Conservation (phyloP, 2,888 invertebrate genomes). For the Dolomedes plantarius region DNA sequence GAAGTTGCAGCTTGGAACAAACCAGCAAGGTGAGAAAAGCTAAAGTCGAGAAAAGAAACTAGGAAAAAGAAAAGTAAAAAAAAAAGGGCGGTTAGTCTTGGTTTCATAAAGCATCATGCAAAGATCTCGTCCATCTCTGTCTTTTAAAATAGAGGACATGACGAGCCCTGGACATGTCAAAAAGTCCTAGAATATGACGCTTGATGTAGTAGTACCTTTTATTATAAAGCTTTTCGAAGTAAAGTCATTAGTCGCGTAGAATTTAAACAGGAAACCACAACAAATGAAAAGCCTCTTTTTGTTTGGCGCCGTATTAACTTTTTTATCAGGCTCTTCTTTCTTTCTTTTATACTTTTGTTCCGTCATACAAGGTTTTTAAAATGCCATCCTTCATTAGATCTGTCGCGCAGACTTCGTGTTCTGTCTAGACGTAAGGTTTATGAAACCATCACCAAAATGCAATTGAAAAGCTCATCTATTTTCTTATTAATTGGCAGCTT, state of each 20-base stretch:
- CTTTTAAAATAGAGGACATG: constrained; percentile 33
- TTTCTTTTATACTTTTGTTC: constrained; percentile 20
- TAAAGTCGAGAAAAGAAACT: background rate
- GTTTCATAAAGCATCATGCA: constrained; percentile 59
- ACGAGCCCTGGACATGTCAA: constrained; percentile 25
- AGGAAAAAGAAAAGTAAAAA: background rate
- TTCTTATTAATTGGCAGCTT: background rate
- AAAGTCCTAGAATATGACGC: constrained; percentile 32
- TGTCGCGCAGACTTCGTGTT: background rate
- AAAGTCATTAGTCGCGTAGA: constrained; percentile 49
- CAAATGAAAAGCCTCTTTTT: constrained; percentile 41
- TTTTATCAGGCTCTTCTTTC: constrained; percentile 7
- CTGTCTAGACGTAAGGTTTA: background rate
- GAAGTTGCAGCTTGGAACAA: background rate
- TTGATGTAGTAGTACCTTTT: constrained; percentile 9
- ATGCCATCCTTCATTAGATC: constrained; percentile 15
- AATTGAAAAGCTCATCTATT: background rate
- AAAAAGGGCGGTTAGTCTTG: constrained; percentile 29
- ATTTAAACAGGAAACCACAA: constrained; percentile 25
- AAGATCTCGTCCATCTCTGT: constrained; percentile 61
- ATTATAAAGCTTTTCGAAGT: constrained; percentile 35
- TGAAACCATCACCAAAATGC: background rate
- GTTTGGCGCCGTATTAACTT: background rate
- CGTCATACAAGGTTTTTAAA: constrained; percentile 8
- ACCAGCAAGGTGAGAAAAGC: constrained; percentile 5